Conservation (phyloP, 2,113 vertebrate species). For the Cettia cetti region DNA sequence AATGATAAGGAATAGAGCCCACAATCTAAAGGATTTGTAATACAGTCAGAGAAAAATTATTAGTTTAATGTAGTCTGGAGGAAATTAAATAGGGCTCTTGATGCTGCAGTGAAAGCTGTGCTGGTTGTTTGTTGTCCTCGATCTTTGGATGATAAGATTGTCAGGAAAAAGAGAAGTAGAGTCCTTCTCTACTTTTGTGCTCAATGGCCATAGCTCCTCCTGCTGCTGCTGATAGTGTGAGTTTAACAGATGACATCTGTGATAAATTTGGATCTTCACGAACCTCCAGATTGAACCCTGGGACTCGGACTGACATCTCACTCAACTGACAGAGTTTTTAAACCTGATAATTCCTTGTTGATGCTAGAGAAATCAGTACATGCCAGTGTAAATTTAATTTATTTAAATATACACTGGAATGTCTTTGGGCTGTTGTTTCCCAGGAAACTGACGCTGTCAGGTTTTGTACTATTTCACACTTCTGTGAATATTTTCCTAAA, state of each 20-base stretch:
- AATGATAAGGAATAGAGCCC: background rate
- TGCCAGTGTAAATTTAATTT: background rate
- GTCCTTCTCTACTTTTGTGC: background rate
- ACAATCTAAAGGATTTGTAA: background rate
- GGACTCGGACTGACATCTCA: background rate
- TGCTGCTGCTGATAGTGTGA: background rate
- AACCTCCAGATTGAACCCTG: background rate
- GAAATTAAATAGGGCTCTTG: background rate
- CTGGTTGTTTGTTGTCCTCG: background rate
- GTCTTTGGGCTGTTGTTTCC: background rate
- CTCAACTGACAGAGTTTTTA: background rate
- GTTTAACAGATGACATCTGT: rapidly evolving
- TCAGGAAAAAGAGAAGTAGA: background rate
- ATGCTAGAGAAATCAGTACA: background rate
- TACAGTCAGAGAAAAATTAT: background rate
- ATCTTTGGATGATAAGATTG: background rate
- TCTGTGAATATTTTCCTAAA: background rate
- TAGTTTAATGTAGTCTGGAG: background rate
- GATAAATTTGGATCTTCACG: background rate
- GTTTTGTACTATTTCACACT: background rate
- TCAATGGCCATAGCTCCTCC: background rate
- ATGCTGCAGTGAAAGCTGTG: background rate
- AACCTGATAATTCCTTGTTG: background rate
- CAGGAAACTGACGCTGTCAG: background rate
- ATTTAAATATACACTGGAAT: background rate